Conservation (phyloP, 2,113 vertebrate genomes). For the Panthera uncia region DNA sequence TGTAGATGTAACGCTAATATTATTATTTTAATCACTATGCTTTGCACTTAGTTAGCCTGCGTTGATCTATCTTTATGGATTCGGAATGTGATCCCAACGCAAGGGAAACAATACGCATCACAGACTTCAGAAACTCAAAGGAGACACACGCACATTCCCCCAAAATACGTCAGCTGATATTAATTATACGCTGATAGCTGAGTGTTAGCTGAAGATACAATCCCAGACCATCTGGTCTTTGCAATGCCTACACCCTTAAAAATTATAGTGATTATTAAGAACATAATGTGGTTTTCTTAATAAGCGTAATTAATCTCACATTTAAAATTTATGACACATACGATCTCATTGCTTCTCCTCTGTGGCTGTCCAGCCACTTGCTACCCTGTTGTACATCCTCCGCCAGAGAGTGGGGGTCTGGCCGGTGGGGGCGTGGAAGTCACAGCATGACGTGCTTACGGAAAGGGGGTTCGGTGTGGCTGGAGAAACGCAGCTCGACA, state of each 20-base stretch:
- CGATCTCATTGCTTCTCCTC: not conserved
- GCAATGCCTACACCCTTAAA: not conserved
- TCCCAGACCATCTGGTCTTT: constrained; percentile 46
- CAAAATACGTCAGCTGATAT: not conserved
- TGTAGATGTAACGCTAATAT: not conserved
- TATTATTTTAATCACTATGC: not conserved
- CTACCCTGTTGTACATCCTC: not conserved
- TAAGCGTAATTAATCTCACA: constrained; percentile 10
- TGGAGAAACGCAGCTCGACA: not conserved
- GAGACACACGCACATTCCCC: not conserved
- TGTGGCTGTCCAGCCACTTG: not conserved
- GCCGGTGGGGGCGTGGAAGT: not conserved
- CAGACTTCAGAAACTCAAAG: not conserved
- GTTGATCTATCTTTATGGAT: not conserved
- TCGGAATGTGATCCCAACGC: not conserved
- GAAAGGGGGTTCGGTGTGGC: not conserved
- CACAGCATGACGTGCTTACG: rapidly evolving
- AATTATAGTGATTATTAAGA: constrained; percentile 39
- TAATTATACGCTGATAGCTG: not conserved
- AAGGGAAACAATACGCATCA: not conserved
- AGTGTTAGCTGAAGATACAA: not conserved
- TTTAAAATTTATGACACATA: not conserved
- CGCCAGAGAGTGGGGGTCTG: rapidly evolving
- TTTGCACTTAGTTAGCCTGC: not conserved
- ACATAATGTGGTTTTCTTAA: constrained; percentile 8